phyloP scores from a whole-genome alignment of 2,888 invertebrate genomes.

The Xanthostigma xanthostigma region DNA sequence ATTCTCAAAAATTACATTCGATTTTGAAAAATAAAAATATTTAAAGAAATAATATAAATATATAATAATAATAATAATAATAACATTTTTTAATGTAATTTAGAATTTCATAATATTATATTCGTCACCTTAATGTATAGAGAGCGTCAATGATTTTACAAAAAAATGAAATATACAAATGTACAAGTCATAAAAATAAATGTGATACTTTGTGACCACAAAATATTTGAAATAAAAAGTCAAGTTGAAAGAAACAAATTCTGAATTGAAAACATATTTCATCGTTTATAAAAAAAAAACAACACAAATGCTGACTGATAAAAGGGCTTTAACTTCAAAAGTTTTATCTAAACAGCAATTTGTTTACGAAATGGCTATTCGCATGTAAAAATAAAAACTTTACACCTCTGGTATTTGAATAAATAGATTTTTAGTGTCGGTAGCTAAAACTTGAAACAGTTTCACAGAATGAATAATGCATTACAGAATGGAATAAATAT shows the following conservation, averaged over 20 bases:
- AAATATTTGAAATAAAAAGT: neutral
- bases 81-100: too few relatives aligned
- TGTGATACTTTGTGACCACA: neutral
- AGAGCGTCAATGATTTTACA: too few relatives aligned
- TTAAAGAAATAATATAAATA: too few relatives aligned
- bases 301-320: slow-evolving; percentile 16
- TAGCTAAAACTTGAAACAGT: neutral
- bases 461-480: neutral
- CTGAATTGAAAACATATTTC: neutral
- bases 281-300: neutral
- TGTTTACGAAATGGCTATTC: slow-evolving; percentile 30
- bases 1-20: too few relatives aligned
- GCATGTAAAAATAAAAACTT: slow-evolving; percentile 22
- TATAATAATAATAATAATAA: too few relatives aligned
- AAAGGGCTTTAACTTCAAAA: slow-evolving; percentile 28
- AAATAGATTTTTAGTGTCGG: neutral
- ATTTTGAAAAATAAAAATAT: too few relatives aligned
- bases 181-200: neutral
- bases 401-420: slow-evolving; percentile 19
- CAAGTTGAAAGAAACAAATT: neutral
- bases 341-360: slow-evolving; percentile 31
- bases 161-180: too few relatives aligned
- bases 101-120: too few relatives aligned
- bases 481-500: too few relatives aligned
- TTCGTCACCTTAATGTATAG: too few relatives aligned